Evolutionary conservation across 2,888 invertebrate species (phyloP).

Genomic region (Trypoxylon attenuatum): DNA sequence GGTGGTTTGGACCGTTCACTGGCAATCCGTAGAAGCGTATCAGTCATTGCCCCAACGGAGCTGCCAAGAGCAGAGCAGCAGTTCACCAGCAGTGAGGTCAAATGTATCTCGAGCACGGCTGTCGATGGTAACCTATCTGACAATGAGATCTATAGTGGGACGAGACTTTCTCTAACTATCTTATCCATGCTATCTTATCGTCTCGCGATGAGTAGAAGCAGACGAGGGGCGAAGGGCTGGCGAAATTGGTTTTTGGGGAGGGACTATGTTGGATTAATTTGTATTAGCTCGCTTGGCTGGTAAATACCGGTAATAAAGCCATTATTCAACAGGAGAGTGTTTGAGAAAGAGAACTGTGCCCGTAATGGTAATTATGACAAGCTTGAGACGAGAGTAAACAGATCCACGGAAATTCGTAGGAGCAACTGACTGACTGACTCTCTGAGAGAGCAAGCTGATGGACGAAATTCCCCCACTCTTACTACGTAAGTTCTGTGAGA

Average conservation of each 20-base stretch:
- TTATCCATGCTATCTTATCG: neutral
- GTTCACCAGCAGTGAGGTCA: neutral
- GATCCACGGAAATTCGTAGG: no score
- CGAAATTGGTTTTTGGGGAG: neutral
- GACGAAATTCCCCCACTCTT: no score
- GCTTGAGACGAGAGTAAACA: no score
- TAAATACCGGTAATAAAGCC: neutral
- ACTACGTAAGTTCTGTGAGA: no score
- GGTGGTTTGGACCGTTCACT: no score
- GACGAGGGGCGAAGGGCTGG: neutral
- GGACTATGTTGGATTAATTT: neutral
- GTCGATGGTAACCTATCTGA: neutral
- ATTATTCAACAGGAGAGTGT: neutral
- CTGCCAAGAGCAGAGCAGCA: neutral
- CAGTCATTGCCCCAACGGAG: neutral
- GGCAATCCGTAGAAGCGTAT: no score
- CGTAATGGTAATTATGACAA: neutral
- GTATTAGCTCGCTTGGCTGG: neutral
- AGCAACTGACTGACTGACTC: no score
- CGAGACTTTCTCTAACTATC: neutral
- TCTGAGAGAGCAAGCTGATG: no score
- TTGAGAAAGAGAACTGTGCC: neutral
- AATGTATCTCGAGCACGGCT: neutral
- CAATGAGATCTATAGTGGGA: neutral
- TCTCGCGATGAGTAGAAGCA: neutral